These are phyloP conservation scores for Lophius americanus DNA, from an alignment of 2,797 vertebrate species.

Conservation along the genomic window DNA sequence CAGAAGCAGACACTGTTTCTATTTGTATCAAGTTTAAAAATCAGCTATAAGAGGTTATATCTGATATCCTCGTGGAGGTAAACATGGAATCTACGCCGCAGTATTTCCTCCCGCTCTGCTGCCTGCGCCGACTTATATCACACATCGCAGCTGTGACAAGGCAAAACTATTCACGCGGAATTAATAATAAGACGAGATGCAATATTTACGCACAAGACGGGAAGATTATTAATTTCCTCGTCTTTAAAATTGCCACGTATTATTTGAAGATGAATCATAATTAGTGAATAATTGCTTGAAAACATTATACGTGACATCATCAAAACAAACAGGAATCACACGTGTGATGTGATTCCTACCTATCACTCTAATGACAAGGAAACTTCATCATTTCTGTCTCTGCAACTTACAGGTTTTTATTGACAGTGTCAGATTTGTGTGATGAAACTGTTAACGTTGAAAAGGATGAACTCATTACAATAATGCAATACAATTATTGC, in stretches of 20 bases:
- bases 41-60: conserved; percentile 14
- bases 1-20: conserved; percentile 25
- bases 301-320: conserved; percentile 38
- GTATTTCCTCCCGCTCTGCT: neutral
- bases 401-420: conserved; percentile 29
- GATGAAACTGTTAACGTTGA: conserved; percentile 43
- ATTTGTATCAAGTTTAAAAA: conserved; percentile 44
- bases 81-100: conserved; percentile 34
- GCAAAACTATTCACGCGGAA: conserved; percentile 33
- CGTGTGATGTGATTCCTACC: conserved; percentile 32
- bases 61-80: conserved; percentile 20
- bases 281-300: conserved; percentile 25
- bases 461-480: conserved; percentile 54
- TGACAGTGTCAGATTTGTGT: conserved; percentile 29
- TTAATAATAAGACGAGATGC: conserved; percentile 33
- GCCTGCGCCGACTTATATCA: conserved; percentile 22
- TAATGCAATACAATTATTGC: conserved; percentile 54
- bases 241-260: conserved; percentile 10
- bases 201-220: conserved; percentile 10
- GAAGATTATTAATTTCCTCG: neutral
- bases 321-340: conserved; percentile 33
- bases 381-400: conserved; percentile 24
- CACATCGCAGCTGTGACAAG: conserved; percentile 19
- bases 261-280: conserved; percentile 22
- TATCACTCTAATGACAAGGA: conserved; percentile 42